Base-by-base conservation (phyloP, 2,797 vertebrate species). In the Sebastiscus tertius region DNA sequence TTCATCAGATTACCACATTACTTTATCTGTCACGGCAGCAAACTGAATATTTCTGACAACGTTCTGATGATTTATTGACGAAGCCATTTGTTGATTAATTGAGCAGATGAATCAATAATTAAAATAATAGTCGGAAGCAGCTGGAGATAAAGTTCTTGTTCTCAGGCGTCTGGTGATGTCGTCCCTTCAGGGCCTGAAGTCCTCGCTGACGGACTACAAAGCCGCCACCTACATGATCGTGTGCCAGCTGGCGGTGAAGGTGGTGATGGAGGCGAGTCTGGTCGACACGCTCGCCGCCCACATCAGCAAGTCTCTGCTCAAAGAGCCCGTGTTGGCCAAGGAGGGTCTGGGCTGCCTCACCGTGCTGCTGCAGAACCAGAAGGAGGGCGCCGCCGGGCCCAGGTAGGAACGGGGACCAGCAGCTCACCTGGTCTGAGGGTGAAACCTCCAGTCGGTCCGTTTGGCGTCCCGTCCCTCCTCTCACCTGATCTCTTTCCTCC, bases 141-240 rank as follows among this genome's bases (percentile, higher is more conserved):
- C 5, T 14, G 36, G 36, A 39, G 36, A 39, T 10, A 39, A 39
- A 39, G 36, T 39, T 39, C 12, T 39, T 39, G 36, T 14, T 14
- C 36, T 42, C 39, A 6, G 13, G 39, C 6, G 14, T 42, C 39
- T 42, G 36, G 14, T 39, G 36, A 39, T 39, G 39, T 42, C 14
- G 6, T 42, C 39, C 5, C 46, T 20, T 49, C 92, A 99, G 98
- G 98, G 98, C 14, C 93, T 99, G 80, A 98, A 97, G 92, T 98
- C 98, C 0, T 83, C 95, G 8, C 73, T 98, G 64, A 82, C 87
- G 4, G 98, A 99, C 96, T 98, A 97, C 89, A 97, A 95, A 93
- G 97, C 98, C 18, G 96, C 97, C 77, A 96, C 97, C 2, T 98
- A 98, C 85, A 99, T 99, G 98, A 96, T 99, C 18, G 94, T 98